Conservation (phyloP, 2,113 vertebrate genomes). For the Notechis scutatus region DNA sequence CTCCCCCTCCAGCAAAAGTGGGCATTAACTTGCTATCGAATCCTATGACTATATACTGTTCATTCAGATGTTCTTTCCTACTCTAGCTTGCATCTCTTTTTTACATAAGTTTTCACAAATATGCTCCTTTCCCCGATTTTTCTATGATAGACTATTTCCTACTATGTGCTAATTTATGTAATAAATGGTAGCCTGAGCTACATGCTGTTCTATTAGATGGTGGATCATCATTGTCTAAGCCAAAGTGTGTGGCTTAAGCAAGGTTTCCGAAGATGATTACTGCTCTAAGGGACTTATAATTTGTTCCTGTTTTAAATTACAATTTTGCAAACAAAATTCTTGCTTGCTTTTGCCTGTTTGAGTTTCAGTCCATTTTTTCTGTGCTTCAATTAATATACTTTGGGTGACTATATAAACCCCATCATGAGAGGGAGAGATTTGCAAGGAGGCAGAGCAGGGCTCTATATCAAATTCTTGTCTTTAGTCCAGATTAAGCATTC, state of each 20-base stretch:
- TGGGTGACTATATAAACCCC: conserved; percentile 34
- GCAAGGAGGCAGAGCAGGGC: neutral
- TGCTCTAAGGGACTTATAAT: conserved; percentile 9
- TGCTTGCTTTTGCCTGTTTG: conserved; percentile 43
- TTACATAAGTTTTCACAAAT: neutral
- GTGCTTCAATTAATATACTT: conserved; percentile 41
- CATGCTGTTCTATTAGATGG: neutral
- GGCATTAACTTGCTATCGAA: neutral
- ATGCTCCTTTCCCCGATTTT: conserved; percentile 1
- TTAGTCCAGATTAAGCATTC: neutral
- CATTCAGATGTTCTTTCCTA: neutral
- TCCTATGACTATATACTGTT: neutral
- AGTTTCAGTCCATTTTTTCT: conserved; percentile 36
- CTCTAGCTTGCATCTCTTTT: neutral
- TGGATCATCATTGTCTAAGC: neutral
- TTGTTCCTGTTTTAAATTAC: conserved; percentile 36
- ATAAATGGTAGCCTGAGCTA: conserved; percentile 32
- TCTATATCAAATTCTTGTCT: neutral
- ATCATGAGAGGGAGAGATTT: neutral
- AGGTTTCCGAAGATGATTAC: conserved; percentile 41
- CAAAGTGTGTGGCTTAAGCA: conserved; percentile 15
- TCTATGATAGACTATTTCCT: conserved; percentile 1
- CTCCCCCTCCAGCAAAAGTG: neutral
- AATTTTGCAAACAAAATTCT: conserved; percentile 40
- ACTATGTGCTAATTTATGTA: neutral